Base-by-base conservation (phyloP, 1,140 invertebrate species). In the Ostrea edulis region DNA sequence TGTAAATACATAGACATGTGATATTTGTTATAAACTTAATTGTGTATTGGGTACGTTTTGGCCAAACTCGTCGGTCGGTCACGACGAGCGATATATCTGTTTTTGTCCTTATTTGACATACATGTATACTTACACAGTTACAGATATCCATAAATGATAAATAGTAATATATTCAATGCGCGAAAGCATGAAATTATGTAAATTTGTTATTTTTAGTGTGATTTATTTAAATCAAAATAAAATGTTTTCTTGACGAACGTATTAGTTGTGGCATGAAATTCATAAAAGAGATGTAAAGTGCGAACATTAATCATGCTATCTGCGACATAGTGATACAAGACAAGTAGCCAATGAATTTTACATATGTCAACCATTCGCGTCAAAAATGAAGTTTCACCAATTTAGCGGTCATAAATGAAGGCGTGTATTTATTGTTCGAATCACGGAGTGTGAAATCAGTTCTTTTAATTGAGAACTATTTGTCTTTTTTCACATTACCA, bases 151-250 rank as follows among this genome's bases (percentile, higher is more conserved):
- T 5, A 44, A 44, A 44, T 44, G 35, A 44, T 44, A 44, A 44
- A 44, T 44, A 44, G 35, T 1, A 44, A 44, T 12, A 77, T 35
- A 77, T 77, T 35, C 68, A 77, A 12, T 29, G 22, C 29, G 68
- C 68, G 2, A 29, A 77, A 77, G 68, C 68, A 77, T 77, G 68
- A 77, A 77, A 77, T 77, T 77, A 25, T 77, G 22, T 77, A 29
- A 77, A 77, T 77, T 77, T 77, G 68, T 77, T 77, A 77, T 77
- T 77, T 77, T 77, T 77, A 77, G 68, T 77, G 25, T 77, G 68
- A 77, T 77, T 77, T 77, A 77, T 77, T 77, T 77, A 77, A 77
- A 77, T 77, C 68, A 25, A 77, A 77, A 77, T 77, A 77, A 77
- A 77, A 25, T 77, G 29, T 77, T 77, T 29, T 20, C 7, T 14